A percentile compares a stretch with the other conserved stretches of the same genome.
These are phyloP conservation scores for Indri indri DNA, from an alignment of 2,113 vertebrate species.

Conservation along the genomic window DNA sequence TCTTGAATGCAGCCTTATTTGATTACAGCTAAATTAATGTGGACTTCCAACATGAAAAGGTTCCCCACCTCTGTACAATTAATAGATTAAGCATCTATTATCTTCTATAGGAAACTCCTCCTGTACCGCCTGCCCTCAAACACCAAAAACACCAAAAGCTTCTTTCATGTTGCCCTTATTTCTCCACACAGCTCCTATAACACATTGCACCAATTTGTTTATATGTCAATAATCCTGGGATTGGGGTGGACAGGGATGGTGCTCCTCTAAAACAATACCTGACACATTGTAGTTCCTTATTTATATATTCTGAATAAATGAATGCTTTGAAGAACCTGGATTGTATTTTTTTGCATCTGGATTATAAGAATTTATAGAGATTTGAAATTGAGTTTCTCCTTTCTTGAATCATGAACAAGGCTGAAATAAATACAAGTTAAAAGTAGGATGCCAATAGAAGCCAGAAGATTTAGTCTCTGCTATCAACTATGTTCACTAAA, in stretches of 20 bases:
- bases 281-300: not conserved
- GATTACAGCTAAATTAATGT: too few relatives aligned
- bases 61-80: too few relatives aligned
- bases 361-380: not conserved
- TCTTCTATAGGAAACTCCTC: conserved; percentile 20
- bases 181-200: not conserved
- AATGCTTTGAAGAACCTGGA: not conserved
- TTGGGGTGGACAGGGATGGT: not conserved
- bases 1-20: too few relatives aligned
- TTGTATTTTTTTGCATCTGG: not conserved
- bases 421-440: not conserved
- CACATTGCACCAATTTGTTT: not conserved
- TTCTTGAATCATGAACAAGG: not conserved
- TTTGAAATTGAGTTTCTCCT: not conserved
- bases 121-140: not conserved
- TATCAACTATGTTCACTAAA: not conserved
- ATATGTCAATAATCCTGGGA: not conserved
- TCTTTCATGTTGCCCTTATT: not conserved
- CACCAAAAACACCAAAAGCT: not conserved
- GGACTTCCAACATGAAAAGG: too few relatives aligned
- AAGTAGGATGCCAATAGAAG: not conserved
- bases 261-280: not conserved
- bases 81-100: not conserved
- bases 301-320: not conserved
- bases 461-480: not conserved